These are phyloP conservation scores for Tetragnatha versicolor DNA, from an alignment of 1,140 invertebrate species.

Conservation along the genomic window DNA sequence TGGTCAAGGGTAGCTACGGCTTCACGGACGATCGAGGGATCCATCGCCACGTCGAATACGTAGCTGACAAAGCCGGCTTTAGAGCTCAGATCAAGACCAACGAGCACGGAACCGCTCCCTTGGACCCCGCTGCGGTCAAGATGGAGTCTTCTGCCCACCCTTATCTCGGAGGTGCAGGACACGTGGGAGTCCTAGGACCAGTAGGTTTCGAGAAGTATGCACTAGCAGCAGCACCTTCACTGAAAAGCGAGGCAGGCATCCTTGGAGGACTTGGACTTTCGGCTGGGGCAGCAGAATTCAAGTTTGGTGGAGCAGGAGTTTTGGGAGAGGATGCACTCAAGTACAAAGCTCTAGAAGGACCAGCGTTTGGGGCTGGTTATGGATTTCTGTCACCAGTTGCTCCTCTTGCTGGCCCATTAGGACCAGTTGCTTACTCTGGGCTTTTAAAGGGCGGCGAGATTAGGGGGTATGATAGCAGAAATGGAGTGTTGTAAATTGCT, in stretches of 20 bases:
- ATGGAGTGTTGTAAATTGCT: no score
- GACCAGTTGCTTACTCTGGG: background rate
- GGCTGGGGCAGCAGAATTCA: no score
- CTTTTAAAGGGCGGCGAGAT: constrained; percentile 3
- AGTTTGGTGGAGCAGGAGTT: no score
- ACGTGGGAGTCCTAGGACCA: no score
- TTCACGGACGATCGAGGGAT: constrained; percentile 46
- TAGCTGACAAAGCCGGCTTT: constrained; percentile 55
- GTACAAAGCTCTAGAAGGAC: no score
- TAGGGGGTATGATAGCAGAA: background rate
- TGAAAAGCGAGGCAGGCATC: no score
- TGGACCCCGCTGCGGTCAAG: constrained; percentile 7
- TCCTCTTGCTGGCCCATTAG: background rate
- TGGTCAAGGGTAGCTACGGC: constrained; percentile 24
- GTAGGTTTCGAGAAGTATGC: no score
- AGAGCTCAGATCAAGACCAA: constrained; percentile 52
- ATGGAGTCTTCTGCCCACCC: constrained; percentile 8
- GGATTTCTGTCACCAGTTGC: no score
- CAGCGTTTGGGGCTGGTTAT: no score
- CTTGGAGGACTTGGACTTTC: no score
- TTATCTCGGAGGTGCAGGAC: background rate
- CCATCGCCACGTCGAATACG: constrained; percentile 48
- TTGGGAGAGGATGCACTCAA: no score
- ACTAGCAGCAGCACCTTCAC: no score
- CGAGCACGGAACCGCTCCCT: constrained; percentile 48